Conservation (phyloP, 1,140 invertebrate genomes). For the Saccostrea echinata region DNA sequence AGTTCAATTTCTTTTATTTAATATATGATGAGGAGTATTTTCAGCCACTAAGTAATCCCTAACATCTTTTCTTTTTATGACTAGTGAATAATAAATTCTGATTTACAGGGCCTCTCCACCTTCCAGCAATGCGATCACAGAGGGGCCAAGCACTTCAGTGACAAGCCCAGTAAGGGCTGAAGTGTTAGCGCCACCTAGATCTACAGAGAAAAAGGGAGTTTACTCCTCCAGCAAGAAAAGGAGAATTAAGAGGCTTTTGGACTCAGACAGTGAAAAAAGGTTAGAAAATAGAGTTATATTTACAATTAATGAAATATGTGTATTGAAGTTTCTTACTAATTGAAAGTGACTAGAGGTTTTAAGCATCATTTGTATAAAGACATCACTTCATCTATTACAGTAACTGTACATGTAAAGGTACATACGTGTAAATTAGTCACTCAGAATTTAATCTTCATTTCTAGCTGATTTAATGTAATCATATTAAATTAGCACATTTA, state of each 20-base stretch:
- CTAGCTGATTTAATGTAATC: too few species aligned
- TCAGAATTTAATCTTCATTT: too few species aligned
- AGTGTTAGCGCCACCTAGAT: conserved; percentile 29
- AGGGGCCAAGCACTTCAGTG: background rate
- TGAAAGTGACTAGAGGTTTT: too few species aligned
- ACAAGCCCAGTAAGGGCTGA: background rate
- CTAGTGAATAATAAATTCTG: conserved; percentile 37
- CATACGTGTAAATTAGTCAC: too few species aligned
- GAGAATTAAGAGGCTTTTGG: conserved; percentile 59
- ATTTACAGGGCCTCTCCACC: conserved; percentile 36
- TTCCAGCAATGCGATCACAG: conserved; percentile 11
- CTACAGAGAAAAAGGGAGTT: conserved; percentile 34
- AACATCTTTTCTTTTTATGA: background rate
- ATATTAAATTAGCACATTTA: too few species aligned
- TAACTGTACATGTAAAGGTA: too few species aligned
- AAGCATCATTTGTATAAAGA: too few species aligned
- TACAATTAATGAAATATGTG: too few species aligned
- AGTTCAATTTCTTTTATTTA: too few species aligned
- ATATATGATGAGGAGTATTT: too few species aligned
- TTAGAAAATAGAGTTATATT: background rate
- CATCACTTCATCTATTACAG: too few species aligned
- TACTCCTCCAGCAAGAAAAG: conserved; percentile 61
- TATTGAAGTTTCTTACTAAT: too few species aligned
- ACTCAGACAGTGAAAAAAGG: conserved; percentile 63
- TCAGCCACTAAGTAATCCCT: background rate